Evolutionary conservation across 2,797 vertebrate species (phyloP).

Genomic region (Calcarius lapponicus): DNA sequence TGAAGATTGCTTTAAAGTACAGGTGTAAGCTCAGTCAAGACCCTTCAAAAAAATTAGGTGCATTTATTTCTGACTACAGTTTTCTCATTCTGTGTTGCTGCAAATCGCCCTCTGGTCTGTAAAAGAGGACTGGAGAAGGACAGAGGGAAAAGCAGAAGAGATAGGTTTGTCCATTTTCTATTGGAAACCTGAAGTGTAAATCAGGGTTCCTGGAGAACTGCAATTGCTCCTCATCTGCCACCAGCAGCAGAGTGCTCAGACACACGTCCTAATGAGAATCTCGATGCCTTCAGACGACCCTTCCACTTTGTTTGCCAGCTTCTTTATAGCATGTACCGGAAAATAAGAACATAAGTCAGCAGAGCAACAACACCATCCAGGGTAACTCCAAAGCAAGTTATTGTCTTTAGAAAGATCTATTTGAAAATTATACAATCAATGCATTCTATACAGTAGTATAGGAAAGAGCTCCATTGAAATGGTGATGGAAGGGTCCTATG

Average conservation of each 20-base stretch:
- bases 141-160: neutral
- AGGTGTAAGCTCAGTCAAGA: neutral
- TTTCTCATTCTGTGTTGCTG: neutral
- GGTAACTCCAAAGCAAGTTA: neutral
- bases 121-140: neutral
- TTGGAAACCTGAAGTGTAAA: neutral
- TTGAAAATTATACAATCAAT: neutral
- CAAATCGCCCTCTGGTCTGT: neutral
- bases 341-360: neutral
- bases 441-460: neutral
- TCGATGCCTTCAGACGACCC: neutral
- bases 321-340: neutral
- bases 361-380: fast-evolving
- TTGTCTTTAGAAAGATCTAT: neutral
- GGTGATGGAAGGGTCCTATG: neutral
- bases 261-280: neutral
- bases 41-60: neutral
- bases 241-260: neutral
- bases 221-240: neutral
- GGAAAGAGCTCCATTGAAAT: neutral
- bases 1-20: neutral
- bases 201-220: neutral
- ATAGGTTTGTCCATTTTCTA: neutral
- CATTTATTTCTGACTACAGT: neutral
- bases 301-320: neutral